These are phyloP conservation scores for Platichthys stellatus DNA, from an alignment of 2,113 vertebrate species.

Conservation along the genomic window DNA sequence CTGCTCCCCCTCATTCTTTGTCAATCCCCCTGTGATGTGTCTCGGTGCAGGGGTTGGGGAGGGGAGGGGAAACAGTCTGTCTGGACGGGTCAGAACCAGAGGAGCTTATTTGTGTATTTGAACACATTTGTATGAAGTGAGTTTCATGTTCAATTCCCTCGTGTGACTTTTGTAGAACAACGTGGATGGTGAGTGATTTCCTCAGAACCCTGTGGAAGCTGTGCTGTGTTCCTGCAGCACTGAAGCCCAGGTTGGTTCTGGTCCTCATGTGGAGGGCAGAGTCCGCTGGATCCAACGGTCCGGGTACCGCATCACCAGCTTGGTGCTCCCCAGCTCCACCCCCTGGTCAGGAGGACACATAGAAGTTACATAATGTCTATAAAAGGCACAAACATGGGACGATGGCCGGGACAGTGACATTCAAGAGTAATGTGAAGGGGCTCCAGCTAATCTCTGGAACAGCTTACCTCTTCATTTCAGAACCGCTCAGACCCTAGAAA, in stretches of 20 bases:
- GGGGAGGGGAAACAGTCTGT: neutral
- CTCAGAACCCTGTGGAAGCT: neutral
- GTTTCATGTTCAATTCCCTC: too few species aligned
- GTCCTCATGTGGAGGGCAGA: neutral
- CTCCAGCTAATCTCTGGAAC: too few species aligned
- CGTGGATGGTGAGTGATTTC: neutral
- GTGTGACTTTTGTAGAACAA: too few species aligned
- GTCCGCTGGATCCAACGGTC: constrained; percentile 67
- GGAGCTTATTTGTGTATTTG: neutral
- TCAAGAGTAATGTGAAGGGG: neutral
- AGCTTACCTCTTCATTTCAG: too few species aligned
- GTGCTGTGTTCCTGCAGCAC: constrained; percentile 8
- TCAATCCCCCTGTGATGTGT: neutral
- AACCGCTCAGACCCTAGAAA: too few species aligned
- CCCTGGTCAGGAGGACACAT: constrained; percentile 60
- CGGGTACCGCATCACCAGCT: constrained; percentile 80
- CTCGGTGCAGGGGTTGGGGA: too few species aligned
- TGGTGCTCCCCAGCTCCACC: constrained; percentile 73
- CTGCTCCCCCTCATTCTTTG: neutral
- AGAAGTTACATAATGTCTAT: neutral
- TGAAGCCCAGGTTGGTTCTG: constrained; percentile 18
- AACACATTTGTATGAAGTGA: too few species aligned
- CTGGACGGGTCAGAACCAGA: constrained; percentile 22
- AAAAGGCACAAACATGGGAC: too few species aligned
- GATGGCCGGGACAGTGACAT: neutral